Evolutionary conservation across 2,888 invertebrate species (phyloP).

Genomic region (Caenorhabditis drosophilae): DNA sequence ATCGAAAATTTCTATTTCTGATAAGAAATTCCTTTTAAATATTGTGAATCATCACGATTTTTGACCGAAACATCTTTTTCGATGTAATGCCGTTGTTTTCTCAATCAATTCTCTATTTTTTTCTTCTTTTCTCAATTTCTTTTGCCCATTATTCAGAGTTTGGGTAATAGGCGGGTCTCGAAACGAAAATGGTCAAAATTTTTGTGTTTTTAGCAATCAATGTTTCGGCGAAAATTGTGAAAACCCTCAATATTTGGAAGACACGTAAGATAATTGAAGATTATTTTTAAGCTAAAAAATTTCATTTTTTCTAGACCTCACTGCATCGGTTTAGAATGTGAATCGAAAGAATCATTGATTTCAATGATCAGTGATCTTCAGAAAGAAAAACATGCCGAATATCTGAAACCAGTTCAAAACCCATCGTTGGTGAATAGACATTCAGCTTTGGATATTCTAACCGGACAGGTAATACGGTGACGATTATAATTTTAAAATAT

Average conservation of each 20-base stretch:
- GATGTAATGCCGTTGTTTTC: no score
- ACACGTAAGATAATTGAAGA: slow-evolving; percentile 18
- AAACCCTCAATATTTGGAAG: slow-evolving; percentile 26
- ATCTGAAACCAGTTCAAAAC: slow-evolving; percentile 24
- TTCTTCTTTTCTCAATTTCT: not conserved
- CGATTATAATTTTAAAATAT: no score
- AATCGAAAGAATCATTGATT: slow-evolving; percentile 32
- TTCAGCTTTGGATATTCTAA: no score
- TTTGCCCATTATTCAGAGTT: no score
- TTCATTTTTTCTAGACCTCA: slow-evolving; percentile 12
- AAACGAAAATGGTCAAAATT: no score
- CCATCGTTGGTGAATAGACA: not conserved
- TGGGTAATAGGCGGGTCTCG: not conserved
- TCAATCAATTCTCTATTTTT: no score
- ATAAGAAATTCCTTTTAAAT: not conserved
- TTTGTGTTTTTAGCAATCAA: not conserved
- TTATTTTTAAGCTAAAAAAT: not conserved
- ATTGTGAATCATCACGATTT: not conserved
- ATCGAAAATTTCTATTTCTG: not conserved
- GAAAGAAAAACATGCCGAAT: slow-evolving; percentile 22
- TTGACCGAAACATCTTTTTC: no score
- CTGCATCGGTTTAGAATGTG: slow-evolving; percentile 30
- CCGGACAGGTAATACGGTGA: no score
- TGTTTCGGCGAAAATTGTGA: slow-evolving; percentile 32
- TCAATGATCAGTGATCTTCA: slow-evolving; percentile 32